Conservation (phyloP, 23 tunicate genomes). For the Styela plicata region DNA sequence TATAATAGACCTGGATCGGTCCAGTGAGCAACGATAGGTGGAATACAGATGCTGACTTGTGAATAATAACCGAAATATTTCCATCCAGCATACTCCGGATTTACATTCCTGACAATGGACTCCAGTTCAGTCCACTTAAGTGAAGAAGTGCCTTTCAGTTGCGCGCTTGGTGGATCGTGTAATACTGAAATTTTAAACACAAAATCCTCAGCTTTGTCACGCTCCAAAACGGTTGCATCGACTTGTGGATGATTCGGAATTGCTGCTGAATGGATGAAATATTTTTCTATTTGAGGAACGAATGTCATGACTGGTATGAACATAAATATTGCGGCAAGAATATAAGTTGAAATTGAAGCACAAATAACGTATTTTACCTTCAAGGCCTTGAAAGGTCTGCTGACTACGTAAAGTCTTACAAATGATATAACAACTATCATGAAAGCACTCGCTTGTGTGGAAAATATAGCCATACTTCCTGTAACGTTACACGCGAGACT, state of each 20-base stretch:
- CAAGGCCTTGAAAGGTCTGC: constrained; percentile 12
- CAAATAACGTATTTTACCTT: constrained; percentile 9
- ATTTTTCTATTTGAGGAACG: not conserved
- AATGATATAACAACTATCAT: constrained; percentile 30
- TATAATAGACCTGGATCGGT: constrained; percentile 22
- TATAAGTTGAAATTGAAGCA: constrained; percentile 7
- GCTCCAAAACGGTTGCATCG: constrained; percentile 25
- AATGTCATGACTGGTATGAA: constrained; percentile 5
- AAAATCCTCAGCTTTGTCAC: constrained; percentile 9
- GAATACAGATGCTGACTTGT: constrained; percentile 18
- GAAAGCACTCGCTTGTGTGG: constrained; percentile 25
- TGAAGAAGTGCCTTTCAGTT: not conserved
- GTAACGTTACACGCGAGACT: constrained; percentile 3
- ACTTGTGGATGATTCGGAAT: constrained; percentile 25
- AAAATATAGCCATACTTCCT: constrained; percentile 18
- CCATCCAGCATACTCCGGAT: constrained; percentile 21
- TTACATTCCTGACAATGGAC: not conserved
- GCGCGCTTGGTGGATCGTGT: not conserved
- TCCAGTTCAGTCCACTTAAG: constrained; percentile 2
- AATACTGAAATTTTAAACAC: constrained; percentile 6
- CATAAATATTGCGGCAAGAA: constrained; percentile 4
- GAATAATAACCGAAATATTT: constrained; percentile 21
- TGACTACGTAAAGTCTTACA: constrained; percentile 23
- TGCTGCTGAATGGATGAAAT: constrained; percentile 1
- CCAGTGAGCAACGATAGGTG: constrained; percentile 22